Base-by-base conservation (phyloP, 2,888 invertebrate genomes). In the Himalopsyche kuldschensis region DNA sequence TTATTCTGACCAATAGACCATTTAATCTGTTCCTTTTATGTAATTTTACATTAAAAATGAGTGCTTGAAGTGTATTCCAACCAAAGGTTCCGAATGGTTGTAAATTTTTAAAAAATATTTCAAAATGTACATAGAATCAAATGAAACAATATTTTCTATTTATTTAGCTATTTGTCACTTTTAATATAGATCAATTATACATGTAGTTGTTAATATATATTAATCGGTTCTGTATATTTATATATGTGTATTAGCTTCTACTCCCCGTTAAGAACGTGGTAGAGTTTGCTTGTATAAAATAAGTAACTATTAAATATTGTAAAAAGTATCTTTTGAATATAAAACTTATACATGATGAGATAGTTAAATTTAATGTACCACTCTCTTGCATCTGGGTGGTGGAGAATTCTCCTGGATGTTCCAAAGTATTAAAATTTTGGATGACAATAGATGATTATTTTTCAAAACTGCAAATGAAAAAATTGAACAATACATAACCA, bases 351-450 rank as follows among this genome's bases (percentile, higher is more conserved):
- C 24, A 11, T 27, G 63, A 63, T 63, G n/a, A 63, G 27, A 24
- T 63, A 63, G 35, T 8, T 6, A 35, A 35, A 35, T 35, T 8
- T 35, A 63, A 27, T 63, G 24, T 27, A 63, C 24, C 20, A 63
- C 63, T 11, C 24, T 63, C 24, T 63, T 63, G 63, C 24, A 63
- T 24, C 24, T 63, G 24, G 10, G 63, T 63, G 31, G 76, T 76
- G 35, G 27, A n/a, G 76, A 76, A 76, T 76, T 76, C 76, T 76
- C 76, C 76, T 76, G 76, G n/a, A 76, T 20, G 32, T 76, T 76
- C 32, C 76, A 76, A 76, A 76, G 31, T 76, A 35, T 76, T 76
- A n/a, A 76, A 76, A 15, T 69, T 55, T 15, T 69, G 20, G 69
- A n/a, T 69, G 30, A 69, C 24, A 63, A 63, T 27, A 30, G 48